These are phyloP conservation scores for Scelioninae gen. 1 DNA, from an alignment of 2,888 invertebrate genomes.

Conservation along the genomic window DNA sequence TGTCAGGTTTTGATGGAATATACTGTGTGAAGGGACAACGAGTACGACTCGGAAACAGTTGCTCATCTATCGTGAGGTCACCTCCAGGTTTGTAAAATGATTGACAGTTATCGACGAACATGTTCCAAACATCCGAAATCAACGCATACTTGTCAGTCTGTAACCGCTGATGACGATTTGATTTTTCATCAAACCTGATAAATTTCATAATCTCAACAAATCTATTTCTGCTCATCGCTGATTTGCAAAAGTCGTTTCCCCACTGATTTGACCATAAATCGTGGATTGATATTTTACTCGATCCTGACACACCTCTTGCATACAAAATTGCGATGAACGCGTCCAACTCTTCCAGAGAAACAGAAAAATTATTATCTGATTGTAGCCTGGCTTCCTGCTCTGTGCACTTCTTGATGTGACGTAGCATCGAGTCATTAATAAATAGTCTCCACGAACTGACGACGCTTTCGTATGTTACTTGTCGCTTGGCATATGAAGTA, in stretches of 20 bases:
- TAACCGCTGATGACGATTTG: background rate
- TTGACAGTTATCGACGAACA: background rate
- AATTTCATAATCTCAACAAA: constrained; percentile 4
- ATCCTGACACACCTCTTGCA: constrained; percentile 27
- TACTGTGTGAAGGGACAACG: background rate
- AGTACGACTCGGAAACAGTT: background rate
- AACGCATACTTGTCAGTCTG: background rate
- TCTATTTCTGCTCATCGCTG: constrained; percentile 46
- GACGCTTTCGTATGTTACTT: too few relatives aligned
- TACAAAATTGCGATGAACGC: constrained; percentile 35
- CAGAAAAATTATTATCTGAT: constrained; percentile 2
- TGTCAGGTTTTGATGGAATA: background rate
- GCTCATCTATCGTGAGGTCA: background rate
- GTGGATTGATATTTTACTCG: constrained; percentile 12
- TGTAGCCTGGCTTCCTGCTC: too few relatives aligned
- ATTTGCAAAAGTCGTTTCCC: constrained; percentile 61
- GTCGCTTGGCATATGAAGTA: too few relatives aligned
- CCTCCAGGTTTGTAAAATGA: background rate
- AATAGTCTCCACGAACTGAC: too few relatives aligned
- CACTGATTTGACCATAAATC: constrained; percentile 36
- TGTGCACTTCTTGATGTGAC: too few relatives aligned
- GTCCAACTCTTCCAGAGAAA: constrained; percentile 31
- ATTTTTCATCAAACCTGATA: background rate
- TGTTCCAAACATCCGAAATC: background rate
- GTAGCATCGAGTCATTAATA: too few relatives aligned